A percentile compares a stretch with the other conserved stretches of the same genome.
Conservation (phyloP, 2,797 vertebrate genomes). For the Acrossocheilus wenchowensis region DNA sequence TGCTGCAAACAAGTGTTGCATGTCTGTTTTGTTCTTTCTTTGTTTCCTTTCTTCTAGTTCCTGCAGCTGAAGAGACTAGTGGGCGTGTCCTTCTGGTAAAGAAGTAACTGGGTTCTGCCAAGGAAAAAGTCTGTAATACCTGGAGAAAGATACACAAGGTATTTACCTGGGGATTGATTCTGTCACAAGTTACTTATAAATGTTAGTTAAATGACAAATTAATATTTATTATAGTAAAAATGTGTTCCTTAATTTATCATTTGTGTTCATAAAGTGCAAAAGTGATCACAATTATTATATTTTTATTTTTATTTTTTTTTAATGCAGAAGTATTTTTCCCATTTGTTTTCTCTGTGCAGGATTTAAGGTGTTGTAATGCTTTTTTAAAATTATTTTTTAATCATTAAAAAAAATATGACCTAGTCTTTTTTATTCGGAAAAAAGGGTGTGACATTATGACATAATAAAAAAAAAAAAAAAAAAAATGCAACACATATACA, state of each 20-base stretch:
- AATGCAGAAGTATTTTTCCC: neutral
- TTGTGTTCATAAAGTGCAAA: too few relatives aligned
- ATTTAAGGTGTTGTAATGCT: neutral
- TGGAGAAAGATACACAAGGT: neutral
- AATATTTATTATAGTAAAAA: neutral
- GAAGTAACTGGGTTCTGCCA: neutral
- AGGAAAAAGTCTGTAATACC: neutral
- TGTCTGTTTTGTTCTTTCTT: conserved; percentile 11
- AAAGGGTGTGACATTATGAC: neutral
- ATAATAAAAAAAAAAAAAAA: neutral
- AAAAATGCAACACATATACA: neutral
- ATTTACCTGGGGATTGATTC: neutral
- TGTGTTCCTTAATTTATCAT: neutral
- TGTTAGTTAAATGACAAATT: neutral
- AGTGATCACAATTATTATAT: too few relatives aligned
- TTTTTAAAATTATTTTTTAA: neutral
- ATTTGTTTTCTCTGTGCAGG: neutral
- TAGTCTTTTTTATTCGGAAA: neutral
- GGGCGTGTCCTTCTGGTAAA: neutral
- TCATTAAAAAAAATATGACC: neutral
- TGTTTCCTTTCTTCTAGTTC: conserved; percentile 22
- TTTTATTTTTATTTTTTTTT: neutral
- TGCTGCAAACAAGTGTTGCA: conserved; percentile 20
- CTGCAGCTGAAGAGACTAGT: neutral
- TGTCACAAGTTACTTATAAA: neutral